These are phyloP conservation scores for Papilio protenor DNA, from an alignment of 2,888 invertebrate genomes.

Conservation along the genomic window DNA sequence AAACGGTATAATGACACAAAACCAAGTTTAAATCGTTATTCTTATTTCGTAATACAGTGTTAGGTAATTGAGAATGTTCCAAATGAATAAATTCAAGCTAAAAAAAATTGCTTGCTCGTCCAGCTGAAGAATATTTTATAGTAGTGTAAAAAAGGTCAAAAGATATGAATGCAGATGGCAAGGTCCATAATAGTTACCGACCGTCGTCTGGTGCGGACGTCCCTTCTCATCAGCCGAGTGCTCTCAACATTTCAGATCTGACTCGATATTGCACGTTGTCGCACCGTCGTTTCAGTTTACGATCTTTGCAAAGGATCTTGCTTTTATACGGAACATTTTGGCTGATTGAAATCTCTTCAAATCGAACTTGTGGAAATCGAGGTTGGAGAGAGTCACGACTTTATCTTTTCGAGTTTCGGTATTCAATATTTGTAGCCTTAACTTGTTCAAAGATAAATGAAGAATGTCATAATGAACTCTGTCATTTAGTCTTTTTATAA, in stretches of 20 bases:
- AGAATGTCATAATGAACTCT: not conserved
- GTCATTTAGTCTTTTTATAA: not conserved
- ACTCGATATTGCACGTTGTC: conserved; percentile 57
- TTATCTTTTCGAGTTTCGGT: not conserved
- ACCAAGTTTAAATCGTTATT: not conserved
- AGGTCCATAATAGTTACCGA: conserved; percentile 47
- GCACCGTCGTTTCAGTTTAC: conserved; percentile 61
- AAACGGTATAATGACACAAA: not conserved
- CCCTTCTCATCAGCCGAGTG: conserved; percentile 70
- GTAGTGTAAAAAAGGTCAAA: conserved; percentile 19
- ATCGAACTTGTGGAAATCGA: not conserved
- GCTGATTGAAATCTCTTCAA: conserved; percentile 48
- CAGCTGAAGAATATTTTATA: conserved; percentile 21
- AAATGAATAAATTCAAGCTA: not conserved
- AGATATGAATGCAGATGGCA: conserved; percentile 38
- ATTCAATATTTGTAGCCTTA: not conserved
- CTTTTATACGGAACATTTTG: conserved; percentile 52
- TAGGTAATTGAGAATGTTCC: no score
- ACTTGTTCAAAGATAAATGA: not conserved
- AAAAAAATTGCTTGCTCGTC: not conserved
- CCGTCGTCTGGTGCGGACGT: conserved; percentile 48
- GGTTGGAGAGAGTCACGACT: not conserved
- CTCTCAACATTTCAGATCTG: conserved; percentile 49
- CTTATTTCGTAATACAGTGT: no score
- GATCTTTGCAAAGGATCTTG: conserved; percentile 58